Base-by-base conservation (phyloP, 2,888 invertebrate species). In the Meiosimyza decipiens region DNA sequence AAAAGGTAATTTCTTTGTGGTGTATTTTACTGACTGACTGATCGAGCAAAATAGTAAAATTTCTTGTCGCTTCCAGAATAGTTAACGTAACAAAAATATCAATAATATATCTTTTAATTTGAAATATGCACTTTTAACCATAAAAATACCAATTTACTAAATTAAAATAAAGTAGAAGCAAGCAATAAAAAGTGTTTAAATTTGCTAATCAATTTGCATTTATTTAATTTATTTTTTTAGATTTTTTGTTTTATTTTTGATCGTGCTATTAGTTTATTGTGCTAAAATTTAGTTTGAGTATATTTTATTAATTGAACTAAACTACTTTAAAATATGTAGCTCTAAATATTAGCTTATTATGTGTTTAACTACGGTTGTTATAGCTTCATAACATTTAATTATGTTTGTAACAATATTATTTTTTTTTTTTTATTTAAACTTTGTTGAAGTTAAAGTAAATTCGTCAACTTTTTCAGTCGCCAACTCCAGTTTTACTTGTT, bases 381-480 rank as follows among this genome's bases (percentile, higher is more conserved):
- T 9, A 40, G 40, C 40, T 7, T 40, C 22, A 9, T 22, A 51
- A 64, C 64, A 64, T 64, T 22, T 22, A 50, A 22, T 3, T 71
- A 55, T 71, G 15, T 50, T 40, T 54, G 22, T 15, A 33, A 47
- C 67, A 72, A 73, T 40, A 64, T 64, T 65, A 71, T 74, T 67
- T 74, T 73, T 75, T 71, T 60, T 81, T 76, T 79, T 82, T 80
- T 59, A 76, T 78, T 73, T 79, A 76, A 33, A 70, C 28, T 70
- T 62, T 74, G 67, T 64, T 77, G 72, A 69, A 64, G 69, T 76
- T 84, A 84, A 84, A 84, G 84, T 84, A 84, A 84, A 84, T 84
- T 84, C 84, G 85, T 84, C 82, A 79, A 81, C 81, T 83, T 80
- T 83, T 80, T 76, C 83, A 84, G 40, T 40, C 40, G 40, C 40